Percentiles rank a stretch among this genome's conserved stretches.
phyloP scores from a whole-genome alignment of 2,113 vertebrate species.

The Haemorhous mexicanus region DNA sequence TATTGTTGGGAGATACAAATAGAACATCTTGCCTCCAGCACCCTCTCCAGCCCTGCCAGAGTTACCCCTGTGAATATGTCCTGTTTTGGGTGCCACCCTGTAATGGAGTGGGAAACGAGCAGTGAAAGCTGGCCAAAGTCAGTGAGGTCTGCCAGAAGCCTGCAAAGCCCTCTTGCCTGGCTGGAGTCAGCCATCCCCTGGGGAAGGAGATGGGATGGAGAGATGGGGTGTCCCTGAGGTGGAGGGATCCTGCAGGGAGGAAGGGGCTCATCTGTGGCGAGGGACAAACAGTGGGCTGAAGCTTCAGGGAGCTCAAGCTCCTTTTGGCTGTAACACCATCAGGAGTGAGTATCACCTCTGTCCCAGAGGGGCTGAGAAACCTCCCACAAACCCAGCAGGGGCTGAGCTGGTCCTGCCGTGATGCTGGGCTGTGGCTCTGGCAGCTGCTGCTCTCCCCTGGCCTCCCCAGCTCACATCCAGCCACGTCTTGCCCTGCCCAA shows the following conservation, averaged over 20 bases:
- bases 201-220: background rate
- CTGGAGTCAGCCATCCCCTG: background rate
- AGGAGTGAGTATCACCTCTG: background rate
- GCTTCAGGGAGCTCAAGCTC: background rate
- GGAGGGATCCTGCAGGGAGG: background rate
- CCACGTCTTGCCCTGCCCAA: background rate
- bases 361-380: background rate
- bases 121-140: background rate
- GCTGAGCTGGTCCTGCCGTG: background rate
- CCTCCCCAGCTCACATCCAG: background rate
- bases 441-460: rapidly evolving
- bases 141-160: background rate
- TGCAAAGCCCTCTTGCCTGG: background rate
- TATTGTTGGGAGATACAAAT: background rate
- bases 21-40: background rate
- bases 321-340: background rate
- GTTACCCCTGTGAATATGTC: background rate
- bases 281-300: background rate
- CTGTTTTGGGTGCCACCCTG: rapidly evolving
- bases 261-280: rapidly evolving
- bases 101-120: background rate
- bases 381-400: background rate
- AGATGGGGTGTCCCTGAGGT: rapidly evolving
- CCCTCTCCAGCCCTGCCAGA: background rate
- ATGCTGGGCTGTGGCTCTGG: background rate